A percentile compares a stretch with the other conserved stretches of the same genome.
phyloP scores from a whole-genome alignment of 2,113 vertebrate species.

The Meles meles region DNA sequence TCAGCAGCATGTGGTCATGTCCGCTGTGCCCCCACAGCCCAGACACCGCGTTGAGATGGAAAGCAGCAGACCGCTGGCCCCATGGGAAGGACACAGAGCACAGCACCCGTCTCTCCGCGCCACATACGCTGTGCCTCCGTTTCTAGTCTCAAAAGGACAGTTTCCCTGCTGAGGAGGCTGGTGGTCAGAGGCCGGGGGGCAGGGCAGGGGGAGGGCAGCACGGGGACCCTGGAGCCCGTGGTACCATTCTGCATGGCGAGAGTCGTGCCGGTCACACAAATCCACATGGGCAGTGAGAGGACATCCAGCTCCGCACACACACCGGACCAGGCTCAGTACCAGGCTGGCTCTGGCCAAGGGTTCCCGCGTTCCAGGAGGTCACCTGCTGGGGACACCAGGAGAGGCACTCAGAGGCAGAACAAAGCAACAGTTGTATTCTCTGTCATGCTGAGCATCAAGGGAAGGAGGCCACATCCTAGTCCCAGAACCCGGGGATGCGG shows the following conservation, averaged over 20 bases:
- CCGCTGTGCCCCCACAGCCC: not conserved
- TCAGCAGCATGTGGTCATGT: too few species aligned
- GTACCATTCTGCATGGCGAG: rapidly evolving
- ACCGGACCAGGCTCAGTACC: not conserved
- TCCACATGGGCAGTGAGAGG: not conserved
- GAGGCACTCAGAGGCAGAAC: not conserved
- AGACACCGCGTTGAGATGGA: not conserved
- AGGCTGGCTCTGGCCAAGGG: not conserved
- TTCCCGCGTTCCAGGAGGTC: rapidly evolving
- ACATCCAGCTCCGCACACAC: not conserved
- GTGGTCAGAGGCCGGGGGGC: not conserved
- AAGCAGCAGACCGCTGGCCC: not conserved
- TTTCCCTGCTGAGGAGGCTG: not conserved
- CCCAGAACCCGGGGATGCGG: not conserved
- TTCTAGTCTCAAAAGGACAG: not conserved
- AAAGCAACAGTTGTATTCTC: too few species aligned
- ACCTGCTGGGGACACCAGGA: not conserved
- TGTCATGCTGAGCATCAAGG: rapidly evolving
- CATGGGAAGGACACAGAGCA: not conserved
- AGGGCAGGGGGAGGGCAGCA: not conserved
- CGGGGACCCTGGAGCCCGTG: not conserved
- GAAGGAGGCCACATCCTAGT: not conserved
- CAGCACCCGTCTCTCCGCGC: rapidly evolving
- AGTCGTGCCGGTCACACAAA: not conserved
- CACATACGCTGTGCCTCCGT: rapidly evolving